These are phyloP conservation scores for Camponotus vicinus DNA, from an alignment of 1,140 invertebrate genomes.

Conservation along the genomic window DNA sequence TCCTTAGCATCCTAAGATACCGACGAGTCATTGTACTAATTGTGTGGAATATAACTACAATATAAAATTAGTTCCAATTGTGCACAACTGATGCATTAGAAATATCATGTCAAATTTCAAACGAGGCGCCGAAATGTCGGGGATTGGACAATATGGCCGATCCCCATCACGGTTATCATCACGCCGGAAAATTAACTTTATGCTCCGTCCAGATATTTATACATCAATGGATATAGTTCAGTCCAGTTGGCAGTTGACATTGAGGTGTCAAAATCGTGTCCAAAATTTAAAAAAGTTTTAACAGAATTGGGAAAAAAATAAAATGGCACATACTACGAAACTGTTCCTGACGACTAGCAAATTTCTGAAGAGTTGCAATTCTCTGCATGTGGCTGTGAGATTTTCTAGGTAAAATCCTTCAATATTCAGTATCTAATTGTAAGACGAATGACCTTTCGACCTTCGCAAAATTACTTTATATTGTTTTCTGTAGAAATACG, in stretches of 20 bases:
- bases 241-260: background rate
- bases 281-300: background rate
- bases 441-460: slow-evolving; percentile 49
- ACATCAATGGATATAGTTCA: background rate
- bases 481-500: background rate
- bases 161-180: too few relatives aligned
- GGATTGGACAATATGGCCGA: too few relatives aligned
- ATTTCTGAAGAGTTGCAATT: slow-evolving; percentile 69
- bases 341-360: slow-evolving; percentile 48
- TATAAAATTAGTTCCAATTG: too few relatives aligned
- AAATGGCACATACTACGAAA: slow-evolving; percentile 74
- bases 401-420: slow-evolving; percentile 65
- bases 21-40: too few relatives aligned
- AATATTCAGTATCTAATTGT: background rate
- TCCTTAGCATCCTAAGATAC: too few relatives aligned
- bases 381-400: slow-evolving; percentile 49
- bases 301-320: background rate
- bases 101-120: too few relatives aligned
- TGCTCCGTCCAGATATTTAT: too few relatives aligned
- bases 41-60: too few relatives aligned
- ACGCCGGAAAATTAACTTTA: too few relatives aligned
- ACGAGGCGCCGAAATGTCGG: too few relatives aligned
- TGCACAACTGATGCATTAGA: too few relatives aligned
- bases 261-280: background rate
- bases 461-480: slow-evolving; percentile 13